These are phyloP conservation scores for Muntiacus muntjak DNA, from an alignment of 2,113 vertebrate species.

Conservation along the genomic window DNA sequence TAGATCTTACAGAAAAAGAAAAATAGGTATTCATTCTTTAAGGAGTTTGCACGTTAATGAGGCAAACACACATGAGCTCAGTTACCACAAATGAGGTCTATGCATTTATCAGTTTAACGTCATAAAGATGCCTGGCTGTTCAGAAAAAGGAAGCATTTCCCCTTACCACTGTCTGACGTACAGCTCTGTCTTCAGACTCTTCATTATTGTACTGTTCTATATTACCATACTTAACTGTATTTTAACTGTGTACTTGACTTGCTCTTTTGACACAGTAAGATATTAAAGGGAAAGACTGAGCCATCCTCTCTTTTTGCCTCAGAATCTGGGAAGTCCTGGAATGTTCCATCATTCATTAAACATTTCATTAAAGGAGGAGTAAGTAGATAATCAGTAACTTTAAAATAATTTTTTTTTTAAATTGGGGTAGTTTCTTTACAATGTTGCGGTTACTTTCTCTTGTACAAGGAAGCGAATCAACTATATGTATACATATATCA, in stretches of 20 bases:
- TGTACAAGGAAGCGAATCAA: neutral
- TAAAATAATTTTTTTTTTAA: neutral
- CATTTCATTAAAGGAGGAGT: neutral
- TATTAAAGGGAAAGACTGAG: neutral
- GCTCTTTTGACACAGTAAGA: neutral
- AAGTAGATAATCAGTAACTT: neutral
- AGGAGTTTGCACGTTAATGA: neutral
- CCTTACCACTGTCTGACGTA: neutral
- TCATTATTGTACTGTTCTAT: neutral
- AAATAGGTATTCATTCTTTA: neutral
- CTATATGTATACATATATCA: accelerated
- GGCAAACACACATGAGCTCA: neutral
- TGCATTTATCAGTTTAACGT: neutral
- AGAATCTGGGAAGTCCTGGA: neutral
- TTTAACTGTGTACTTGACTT: neutral
- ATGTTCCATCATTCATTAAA: neutral
- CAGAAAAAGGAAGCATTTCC: neutral
- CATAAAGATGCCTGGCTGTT: neutral
- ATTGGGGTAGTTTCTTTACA: neutral
- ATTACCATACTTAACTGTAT: neutral
- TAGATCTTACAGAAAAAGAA: neutral
- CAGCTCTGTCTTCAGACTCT: neutral
- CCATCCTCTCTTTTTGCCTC: neutral
- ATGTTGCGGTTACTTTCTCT: neutral
- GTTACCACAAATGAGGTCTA: neutral